Conservation (phyloP, 2,113 vertebrate species). For the Hypocryptadius cinnamomeus region DNA sequence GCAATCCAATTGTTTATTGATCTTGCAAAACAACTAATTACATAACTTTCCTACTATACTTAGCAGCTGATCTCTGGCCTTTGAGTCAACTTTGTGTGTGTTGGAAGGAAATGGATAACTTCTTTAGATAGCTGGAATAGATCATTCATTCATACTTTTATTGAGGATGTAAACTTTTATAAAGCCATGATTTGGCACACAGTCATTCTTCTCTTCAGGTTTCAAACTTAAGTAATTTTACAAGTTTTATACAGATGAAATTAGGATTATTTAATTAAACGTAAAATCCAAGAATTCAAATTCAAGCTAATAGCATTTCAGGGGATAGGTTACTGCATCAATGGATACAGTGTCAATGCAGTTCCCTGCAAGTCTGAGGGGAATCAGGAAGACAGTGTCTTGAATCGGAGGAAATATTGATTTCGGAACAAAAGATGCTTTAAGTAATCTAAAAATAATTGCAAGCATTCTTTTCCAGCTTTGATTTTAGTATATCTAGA, state of each 20-base stretch:
- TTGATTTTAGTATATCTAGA: not conserved
- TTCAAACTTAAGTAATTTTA: not conserved
- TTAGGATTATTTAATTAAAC: not conserved
- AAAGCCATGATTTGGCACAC: not conserved
- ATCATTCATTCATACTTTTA: not conserved
- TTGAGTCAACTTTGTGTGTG: not conserved
- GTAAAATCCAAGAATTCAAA: not conserved
- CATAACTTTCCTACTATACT: not conserved
- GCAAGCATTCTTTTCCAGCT: not conserved
- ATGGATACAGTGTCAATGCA: not conserved
- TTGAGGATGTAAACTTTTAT: not conserved
- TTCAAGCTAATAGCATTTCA: not conserved
- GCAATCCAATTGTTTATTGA: not conserved
- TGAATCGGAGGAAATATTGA: not conserved
- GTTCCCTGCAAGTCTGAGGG: not conserved
- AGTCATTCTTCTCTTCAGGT: not conserved
- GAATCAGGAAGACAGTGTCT: not conserved
- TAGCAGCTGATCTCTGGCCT: not conserved
- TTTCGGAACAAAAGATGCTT: not conserved
- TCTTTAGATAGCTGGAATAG: not conserved
- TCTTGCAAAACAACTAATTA: not conserved
- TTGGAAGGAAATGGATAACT: not conserved
- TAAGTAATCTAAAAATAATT: not conserved
- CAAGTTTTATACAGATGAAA: not conserved
- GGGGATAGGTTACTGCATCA: not conserved